Evolutionary conservation across 2,888 invertebrate genomes (phyloP).

Genomic region (Cosmorhoe ocellata): DNA sequence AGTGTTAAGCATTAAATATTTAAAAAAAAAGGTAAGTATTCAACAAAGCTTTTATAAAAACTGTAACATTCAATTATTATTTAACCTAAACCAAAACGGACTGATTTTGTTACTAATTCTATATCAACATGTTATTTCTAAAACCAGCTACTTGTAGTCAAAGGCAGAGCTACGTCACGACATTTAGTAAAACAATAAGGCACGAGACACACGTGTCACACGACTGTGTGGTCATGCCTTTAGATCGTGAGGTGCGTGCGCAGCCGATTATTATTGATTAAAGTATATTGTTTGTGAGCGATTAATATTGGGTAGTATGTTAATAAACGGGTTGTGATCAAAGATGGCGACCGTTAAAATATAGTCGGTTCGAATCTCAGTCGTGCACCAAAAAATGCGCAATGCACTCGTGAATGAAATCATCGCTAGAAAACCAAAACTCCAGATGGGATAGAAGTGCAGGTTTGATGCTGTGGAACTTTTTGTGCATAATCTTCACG

Average conservation of each 20-base stretch:
- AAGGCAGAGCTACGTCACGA: slow-evolving; percentile 20
- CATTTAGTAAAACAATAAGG: slow-evolving; percentile 43
- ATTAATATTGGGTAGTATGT: not conserved
- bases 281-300: slow-evolving; percentile 12
- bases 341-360: slow-evolving; percentile 4
- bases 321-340: slow-evolving; percentile 7
- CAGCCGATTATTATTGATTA: slow-evolving; percentile 35
- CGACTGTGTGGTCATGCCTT: slow-evolving; percentile 61
- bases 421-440: too few relatives aligned
- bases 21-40: too few relatives aligned
- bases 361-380: not conserved
- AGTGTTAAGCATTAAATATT: too few relatives aligned
- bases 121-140: not conserved
- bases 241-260: slow-evolving; percentile 61
- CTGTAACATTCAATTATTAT: too few relatives aligned
- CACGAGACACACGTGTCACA: slow-evolving; percentile 62
- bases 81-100: too few relatives aligned
- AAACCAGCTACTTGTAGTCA: slow-evolving; percentile 14
- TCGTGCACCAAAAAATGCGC: too few relatives aligned
- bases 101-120: too few relatives aligned
- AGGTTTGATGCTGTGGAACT: too few relatives aligned
- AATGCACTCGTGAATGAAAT: too few relatives aligned
- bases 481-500: too few relatives aligned
- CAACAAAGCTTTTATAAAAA: too few relatives aligned
- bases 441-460: too few relatives aligned